phyloP scores from a whole-genome alignment of 2,888 invertebrate genomes.

The Acrocera orbiculus region DNA sequence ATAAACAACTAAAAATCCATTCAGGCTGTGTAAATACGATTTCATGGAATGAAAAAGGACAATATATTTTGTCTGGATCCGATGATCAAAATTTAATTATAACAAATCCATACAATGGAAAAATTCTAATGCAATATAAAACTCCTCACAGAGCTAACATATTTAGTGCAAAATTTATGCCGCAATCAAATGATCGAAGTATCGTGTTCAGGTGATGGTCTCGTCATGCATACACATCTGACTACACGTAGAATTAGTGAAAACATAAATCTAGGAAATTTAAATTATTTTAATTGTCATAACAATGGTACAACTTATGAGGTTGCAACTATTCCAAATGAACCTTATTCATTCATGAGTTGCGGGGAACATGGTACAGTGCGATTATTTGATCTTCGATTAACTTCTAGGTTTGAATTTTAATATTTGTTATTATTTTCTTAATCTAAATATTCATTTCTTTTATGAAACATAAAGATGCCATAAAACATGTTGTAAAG shows the following conservation, averaged over 20 bases:
- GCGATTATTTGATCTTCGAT: conserved; percentile 59
- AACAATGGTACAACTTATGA: conserved; percentile 52
- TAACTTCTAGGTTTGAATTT: conserved; percentile 34
- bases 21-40: conserved; percentile 71
- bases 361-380: conserved; percentile 77
- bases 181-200: conserved; percentile 41
- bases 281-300: conserved; percentile 45
- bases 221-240: conserved; percentile 49
- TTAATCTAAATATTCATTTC: not conserved
- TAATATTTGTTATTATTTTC: conserved; percentile 3
- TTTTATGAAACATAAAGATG: conserved; percentile 22
- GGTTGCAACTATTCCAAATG: conserved; percentile 53
- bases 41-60: conserved; percentile 60
- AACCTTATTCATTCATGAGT: conserved; percentile 56
- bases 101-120: conserved; percentile 45
- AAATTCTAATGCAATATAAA: conserved; percentile 45
- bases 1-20: conserved; percentile 48
- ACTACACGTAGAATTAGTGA: too few relatives aligned
- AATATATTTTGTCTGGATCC: conserved; percentile 58
- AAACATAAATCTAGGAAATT: too few relatives aligned
- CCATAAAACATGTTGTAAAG: conserved; percentile 33
- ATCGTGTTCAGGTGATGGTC: conserved; percentile 71
- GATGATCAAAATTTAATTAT: conserved; percentile 65
- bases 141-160: conserved; percentile 69
- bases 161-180: conserved; percentile 72